phyloP scores from a whole-genome alignment of 2,113 vertebrate genomes.

The Anguilla japonica region DNA sequence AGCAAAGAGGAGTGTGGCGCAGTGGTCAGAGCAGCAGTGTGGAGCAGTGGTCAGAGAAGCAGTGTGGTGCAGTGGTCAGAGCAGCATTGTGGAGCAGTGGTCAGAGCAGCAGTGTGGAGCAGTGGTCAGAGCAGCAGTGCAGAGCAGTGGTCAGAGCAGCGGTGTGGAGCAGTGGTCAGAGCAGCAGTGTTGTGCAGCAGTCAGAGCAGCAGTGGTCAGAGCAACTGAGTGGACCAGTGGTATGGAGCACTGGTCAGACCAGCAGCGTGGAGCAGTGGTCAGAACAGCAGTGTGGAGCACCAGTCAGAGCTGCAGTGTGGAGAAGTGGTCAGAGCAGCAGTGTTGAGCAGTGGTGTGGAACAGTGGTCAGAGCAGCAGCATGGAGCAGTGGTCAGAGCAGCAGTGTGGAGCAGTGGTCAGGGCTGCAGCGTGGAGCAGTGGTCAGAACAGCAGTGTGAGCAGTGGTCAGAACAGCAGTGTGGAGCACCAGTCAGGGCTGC shows the following conservation, averaged over 20 bases:
- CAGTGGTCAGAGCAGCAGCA: slow-evolving; percentile 1
- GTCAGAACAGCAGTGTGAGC: slow-evolving; percentile 6
- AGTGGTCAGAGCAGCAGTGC: background rate
- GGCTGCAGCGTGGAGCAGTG: background rate
- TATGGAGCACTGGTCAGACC: slow-evolving; percentile 1
- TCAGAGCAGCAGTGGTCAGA: background rate
- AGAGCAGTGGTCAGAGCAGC: background rate
- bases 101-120: background rate
- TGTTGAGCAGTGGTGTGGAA: background rate
- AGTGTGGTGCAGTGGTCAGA: background rate
- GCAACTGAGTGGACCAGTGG: background rate
- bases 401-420: background rate
- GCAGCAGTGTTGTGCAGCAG: background rate
- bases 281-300: background rate
- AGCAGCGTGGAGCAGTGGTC: background rate
- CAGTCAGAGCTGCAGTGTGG: slow-evolving; percentile 1
- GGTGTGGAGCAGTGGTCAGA: background rate
- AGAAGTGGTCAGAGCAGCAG: slow-evolving; percentile 1
- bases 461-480: background rate
- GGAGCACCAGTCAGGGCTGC: background rate
- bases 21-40: no score
- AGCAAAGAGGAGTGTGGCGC: background rate
- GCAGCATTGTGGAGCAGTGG: background rate
- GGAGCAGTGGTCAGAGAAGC: no score
- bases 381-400: slow-evolving; percentile 3